These are phyloP conservation scores for Pseudomyrmex dendroicus DNA, from an alignment of 1,140 invertebrate genomes.

Conservation along the genomic window DNA sequence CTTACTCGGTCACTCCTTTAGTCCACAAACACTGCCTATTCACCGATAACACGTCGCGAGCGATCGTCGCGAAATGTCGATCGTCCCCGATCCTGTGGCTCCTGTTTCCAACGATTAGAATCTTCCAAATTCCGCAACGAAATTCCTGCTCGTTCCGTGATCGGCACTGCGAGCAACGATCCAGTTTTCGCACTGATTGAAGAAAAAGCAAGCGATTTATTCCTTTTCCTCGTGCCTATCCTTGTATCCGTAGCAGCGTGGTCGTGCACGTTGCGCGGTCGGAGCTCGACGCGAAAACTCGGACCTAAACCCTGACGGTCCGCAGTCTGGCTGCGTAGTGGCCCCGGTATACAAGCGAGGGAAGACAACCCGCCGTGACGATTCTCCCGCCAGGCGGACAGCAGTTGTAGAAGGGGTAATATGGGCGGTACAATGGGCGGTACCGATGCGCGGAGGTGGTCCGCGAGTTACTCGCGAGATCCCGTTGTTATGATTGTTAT, in stretches of 20 bases:
- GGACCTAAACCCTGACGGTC: constrained; percentile 80
- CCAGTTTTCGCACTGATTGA: constrained; percentile 2
- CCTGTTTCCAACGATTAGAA: background rate
- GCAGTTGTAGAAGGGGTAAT: constrained; percentile 63
- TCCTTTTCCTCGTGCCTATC: constrained; percentile 39
- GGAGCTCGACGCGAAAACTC: constrained; percentile 74
- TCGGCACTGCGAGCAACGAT: constrained; percentile 15
- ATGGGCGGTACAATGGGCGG: constrained; percentile 81
- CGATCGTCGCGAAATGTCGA: constrained; percentile 19
- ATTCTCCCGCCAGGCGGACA: constrained; percentile 66
- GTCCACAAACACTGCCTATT: constrained; percentile 49
- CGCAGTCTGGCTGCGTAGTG: constrained; percentile 86
- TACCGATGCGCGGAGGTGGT: constrained; percentile 84
- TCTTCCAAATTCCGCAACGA: background rate
- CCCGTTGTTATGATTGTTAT: constrained; percentile 85
- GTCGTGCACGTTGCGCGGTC: constrained; percentile 79
- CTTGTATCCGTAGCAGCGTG: constrained; percentile 71
- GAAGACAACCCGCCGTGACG: constrained; percentile 69
- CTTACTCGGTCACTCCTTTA: constrained; percentile 59
- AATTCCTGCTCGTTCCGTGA: constrained; percentile 4
- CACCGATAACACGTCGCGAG: constrained; percentile 49
- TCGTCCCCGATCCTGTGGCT: constrained; percentile 16
- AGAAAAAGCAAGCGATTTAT: constrained; percentile 2
- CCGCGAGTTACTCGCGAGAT: constrained; percentile 82
- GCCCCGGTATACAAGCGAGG: constrained; percentile 70